Conservation (phyloP, 2,888 invertebrate species). For the Athalia rosae region DNA sequence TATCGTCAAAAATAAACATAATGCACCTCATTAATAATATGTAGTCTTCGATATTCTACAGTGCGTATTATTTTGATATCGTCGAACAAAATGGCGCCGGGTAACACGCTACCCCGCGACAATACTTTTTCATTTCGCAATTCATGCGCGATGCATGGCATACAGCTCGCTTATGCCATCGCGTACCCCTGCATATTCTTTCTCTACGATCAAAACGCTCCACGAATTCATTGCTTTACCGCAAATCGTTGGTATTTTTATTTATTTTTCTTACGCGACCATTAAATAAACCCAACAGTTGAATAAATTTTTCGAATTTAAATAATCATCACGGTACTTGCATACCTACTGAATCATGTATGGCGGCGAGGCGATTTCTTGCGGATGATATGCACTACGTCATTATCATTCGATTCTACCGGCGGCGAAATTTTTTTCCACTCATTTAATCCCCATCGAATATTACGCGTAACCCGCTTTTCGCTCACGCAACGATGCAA, state of each 20-base stretch:
- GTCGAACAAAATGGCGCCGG: constrained; percentile 38
- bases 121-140: constrained; percentile 26
- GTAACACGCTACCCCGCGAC: not conserved
- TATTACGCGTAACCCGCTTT: no score
- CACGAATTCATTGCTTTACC: no score
- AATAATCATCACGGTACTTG: not conserved
- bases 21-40: constrained; percentile 44
- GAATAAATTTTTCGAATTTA: not conserved
- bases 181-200: no score
- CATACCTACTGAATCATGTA: no score
- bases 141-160: not conserved
- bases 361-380: no score
- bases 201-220: no score
- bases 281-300: not conserved
- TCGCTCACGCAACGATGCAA: no score
- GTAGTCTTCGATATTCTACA: constrained; percentile 23
- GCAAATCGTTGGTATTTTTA: no score
- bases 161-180: not conserved
- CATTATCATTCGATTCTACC: no score
- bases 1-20: constrained; percentile 19
- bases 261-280: not conserved
- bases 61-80: constrained; percentile 42
- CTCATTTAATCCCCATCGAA: no score
- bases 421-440: no score
- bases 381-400: no score